Conservation (phyloP, 2,888 invertebrate species). For the Anarsia innoxiella region DNA sequence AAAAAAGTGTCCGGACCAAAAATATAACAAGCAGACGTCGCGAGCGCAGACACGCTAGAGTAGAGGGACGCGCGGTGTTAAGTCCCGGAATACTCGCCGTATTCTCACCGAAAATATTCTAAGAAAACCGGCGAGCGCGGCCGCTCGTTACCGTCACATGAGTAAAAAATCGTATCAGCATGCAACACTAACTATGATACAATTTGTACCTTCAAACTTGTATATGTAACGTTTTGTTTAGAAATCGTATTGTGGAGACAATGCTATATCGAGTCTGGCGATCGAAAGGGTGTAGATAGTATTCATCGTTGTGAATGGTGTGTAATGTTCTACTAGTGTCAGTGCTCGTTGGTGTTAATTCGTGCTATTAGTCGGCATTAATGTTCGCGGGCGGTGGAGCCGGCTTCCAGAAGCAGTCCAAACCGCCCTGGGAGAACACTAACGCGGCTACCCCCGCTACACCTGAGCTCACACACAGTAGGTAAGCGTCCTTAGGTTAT, state of each 20-base stretch:
- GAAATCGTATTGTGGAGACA: background rate
- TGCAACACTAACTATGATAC: constrained; percentile 26
- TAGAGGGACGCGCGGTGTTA: constrained; percentile 24
- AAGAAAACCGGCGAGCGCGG: constrained; percentile 23
- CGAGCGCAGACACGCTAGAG: constrained; percentile 31
- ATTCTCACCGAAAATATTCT: constrained; percentile 36
- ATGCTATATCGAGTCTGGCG: background rate
- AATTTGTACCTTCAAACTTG: constrained; percentile 2
- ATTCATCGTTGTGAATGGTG: constrained; percentile 13
- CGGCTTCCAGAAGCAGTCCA: constrained; percentile 61
- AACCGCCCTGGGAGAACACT: constrained; percentile 57
- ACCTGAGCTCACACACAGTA: constrained; percentile 41
- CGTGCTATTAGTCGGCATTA: constrained; percentile 21
- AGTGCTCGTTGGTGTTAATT: constrained; percentile 14
- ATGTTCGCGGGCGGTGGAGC: constrained; percentile 67
- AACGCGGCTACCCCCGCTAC: constrained; percentile 24
- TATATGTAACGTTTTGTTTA: background rate
- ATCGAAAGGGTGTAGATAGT: constrained; percentile 9
- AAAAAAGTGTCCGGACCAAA: constrained; percentile 36
- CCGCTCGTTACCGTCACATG: constrained; percentile 17
- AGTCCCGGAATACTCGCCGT: constrained; percentile 34
- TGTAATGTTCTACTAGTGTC: constrained; percentile 16
- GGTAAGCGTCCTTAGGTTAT: constrained; percentile 33
- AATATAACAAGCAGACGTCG: constrained; percentile 38
- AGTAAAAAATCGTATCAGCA: constrained; percentile 15